Base-by-base conservation (phyloP, 2,888 invertebrate species). In the Phortica okadai region DNA sequence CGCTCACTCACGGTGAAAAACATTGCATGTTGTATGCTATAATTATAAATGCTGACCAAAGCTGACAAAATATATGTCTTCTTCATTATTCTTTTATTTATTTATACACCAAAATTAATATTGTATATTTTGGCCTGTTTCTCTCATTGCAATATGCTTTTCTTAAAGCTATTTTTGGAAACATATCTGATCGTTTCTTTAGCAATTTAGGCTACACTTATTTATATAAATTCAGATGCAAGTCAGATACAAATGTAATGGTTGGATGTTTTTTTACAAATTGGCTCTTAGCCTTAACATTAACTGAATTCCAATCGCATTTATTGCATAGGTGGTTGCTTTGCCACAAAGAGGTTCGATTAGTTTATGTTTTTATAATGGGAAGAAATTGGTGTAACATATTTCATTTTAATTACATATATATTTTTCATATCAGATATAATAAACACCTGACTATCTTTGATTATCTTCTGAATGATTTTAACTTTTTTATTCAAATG, bases 1-100 rank as follows among this genome's bases (percentile, higher is more conserved):
- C 33, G 62, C 25, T 3, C 25, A 64, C 14, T 64, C 64, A 64
- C 33, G 41, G 64, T 64, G 33, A 64, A 64, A 64, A 64, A 10
- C 11, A 59, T 59, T 59, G 59, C 59, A 64, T 41, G 33, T 41
- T 41, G 1, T 33, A 1, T 33, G 25, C 64, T 10, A 10, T 33
- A 64, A 62, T 25, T 21, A 25, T 25, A 25, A 33, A 64, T 50
- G 50, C 50, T 50, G 50, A 50, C 50, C 14, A 64, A 33, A 25
- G 25, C 41, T 64, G 64, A 64, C 25, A 14, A 64, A 64, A 33
- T 10, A 6, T 58, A 7, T 2, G 11, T 10, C 3, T 62, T 21
- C 7, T 21, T 62, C 1, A 25, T 62, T 62, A 2, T 25, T 21
- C 21, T 21, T 11, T 25, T 7, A 25, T 25, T 62, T 16, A 3